Evolutionary conservation across 2,113 vertebrate genomes (phyloP).

Genomic region (Myotis yumanensis): DNA sequence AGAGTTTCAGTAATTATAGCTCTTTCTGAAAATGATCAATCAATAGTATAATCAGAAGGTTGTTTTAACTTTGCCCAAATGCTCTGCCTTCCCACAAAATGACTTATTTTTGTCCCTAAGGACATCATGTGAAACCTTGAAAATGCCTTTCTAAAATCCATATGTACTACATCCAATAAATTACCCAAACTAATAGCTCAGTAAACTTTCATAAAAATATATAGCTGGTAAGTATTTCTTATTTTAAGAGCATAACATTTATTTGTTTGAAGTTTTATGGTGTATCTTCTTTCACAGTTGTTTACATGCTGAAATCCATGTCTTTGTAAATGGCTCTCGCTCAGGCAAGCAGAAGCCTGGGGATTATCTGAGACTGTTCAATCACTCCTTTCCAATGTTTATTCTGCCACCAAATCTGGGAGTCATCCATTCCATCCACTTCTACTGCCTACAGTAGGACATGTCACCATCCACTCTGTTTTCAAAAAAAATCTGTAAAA

Average conservation of each 20-base stretch:
- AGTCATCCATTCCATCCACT: background rate
- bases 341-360: background rate
- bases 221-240: background rate
- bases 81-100: background rate
- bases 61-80: background rate
- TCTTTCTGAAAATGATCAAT: slow-evolving; percentile 35
- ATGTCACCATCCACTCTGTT: background rate
- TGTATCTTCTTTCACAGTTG: background rate
- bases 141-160: background rate
- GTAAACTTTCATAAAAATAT: background rate
- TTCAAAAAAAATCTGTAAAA: background rate
- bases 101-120: slow-evolving; percentile 13
- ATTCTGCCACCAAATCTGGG: background rate
- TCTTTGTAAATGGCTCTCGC: background rate
- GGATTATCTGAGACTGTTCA: background rate
- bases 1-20: slow-evolving; percentile 48
- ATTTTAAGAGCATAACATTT: background rate
- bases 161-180: background rate
- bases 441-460: background rate
- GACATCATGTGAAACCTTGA: background rate
- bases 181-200: background rate
- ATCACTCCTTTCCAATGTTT: background rate
- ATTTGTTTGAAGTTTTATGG: background rate
- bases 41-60: background rate
- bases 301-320: background rate